phyloP scores from a whole-genome alignment of 2,888 invertebrate species.

The Aporophyla lueneburgensis region DNA sequence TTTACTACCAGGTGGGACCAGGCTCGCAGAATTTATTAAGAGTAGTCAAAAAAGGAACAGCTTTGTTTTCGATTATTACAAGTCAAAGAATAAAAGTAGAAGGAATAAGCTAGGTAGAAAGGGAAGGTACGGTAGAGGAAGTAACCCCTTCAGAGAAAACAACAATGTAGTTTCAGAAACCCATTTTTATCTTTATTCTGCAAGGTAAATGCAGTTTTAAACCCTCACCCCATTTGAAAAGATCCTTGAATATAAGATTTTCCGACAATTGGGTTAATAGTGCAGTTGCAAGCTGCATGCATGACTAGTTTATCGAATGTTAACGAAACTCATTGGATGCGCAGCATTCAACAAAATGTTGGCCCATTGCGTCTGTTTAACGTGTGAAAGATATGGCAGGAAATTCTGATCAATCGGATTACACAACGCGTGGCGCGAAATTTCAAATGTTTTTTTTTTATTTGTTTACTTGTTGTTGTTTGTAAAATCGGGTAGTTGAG shows the following conservation, averaged over 20 bases:
- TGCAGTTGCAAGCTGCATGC: constrained; percentile 19
- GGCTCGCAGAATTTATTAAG: constrained; percentile 19
- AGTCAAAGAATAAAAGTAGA: background rate
- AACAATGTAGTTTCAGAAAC: background rate
- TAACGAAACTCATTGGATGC: constrained; percentile 28
- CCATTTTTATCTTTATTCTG: constrained; percentile 1
- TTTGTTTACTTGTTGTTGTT: background rate
- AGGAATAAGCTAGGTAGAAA: too few species aligned
- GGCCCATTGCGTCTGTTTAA: constrained; percentile 44
- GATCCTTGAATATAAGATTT: constrained; percentile 27
- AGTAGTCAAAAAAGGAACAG: background rate
- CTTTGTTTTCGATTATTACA: background rate
- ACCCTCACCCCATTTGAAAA: constrained; percentile 20
- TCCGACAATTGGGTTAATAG: constrained; percentile 37
- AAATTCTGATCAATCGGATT: constrained; percentile 14
- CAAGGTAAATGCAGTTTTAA: constrained; percentile 9
- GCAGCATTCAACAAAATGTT: constrained; percentile 34
- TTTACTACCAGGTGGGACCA: constrained; percentile 5
- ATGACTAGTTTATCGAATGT: constrained; percentile 37
- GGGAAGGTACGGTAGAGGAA: too few species aligned
- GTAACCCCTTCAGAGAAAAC: background rate
- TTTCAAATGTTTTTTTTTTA: constrained; percentile 6
- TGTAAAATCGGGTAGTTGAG: constrained; percentile 6
- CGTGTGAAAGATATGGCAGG: constrained; percentile 41
- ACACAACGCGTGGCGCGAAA: background rate